Base-by-base conservation (phyloP, 2,797 vertebrate genomes). In the Betta splendens region DNA sequence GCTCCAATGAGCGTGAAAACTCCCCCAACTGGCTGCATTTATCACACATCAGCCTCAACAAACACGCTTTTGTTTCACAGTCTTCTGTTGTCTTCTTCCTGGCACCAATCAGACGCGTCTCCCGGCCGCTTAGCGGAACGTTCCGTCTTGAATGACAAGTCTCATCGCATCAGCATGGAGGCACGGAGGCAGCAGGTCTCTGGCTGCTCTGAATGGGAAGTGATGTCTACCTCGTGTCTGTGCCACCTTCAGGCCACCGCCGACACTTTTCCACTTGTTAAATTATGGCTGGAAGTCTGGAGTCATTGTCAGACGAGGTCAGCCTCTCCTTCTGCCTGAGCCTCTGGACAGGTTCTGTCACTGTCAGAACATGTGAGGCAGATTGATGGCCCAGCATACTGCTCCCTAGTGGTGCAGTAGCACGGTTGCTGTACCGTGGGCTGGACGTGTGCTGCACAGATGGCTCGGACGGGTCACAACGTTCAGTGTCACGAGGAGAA, bases 1-100 rank as follows among this genome's bases (percentile, higher is more conserved):
- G 90, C 87, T 90, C 75, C 83, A 77, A 83, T 81, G 85, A 90
- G 88, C 89, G 16, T 87, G 87, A 88, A 90, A 89, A 80, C 80
- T 86, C 76, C 69, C 71, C 85, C 87, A 86, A 87, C 78, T 47
- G 72, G 81, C 71, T 70, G 80, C 77, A 87, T 89, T 88, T 65
- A 89, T 89, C 87, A 89, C 83, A 81, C 81, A 83, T 85, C 83
- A 87, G 71, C 75, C 75, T 68, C 84, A 79, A 77, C 81, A 87
- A 87, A 81, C 64, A 22, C 66, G 68, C 77, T 79, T 87, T 84
- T 85, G 77, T 87, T 84, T 83, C 68, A 64, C 63, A 46, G n/a
- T 51, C 51, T 53, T 66, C 52, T 12, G 43, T 50, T 67, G 18
- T 18, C 39, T 58, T 69, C 23, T 57, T 59, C 28, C 39, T 37